Base-by-base conservation (phyloP, 2,797 vertebrate genomes). In the Pogoniulus pusillus region DNA sequence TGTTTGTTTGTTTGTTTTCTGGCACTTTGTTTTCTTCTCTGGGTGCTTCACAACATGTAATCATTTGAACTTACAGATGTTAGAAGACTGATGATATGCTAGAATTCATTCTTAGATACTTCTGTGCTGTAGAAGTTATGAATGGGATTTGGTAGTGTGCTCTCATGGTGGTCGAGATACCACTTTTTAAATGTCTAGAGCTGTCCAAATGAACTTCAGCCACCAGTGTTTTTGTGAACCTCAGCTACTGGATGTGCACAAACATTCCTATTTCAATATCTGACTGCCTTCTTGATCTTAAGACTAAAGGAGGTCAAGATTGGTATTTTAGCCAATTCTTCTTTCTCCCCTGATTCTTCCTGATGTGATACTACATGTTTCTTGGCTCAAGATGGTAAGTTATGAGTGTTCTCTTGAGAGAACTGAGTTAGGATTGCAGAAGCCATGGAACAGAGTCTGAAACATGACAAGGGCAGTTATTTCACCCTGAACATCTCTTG, bases 301-400 rank as follows among this genome's bases (percentile, higher is more conserved):
- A 85, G 88, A 87, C 30, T 39, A 82, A 80, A 93, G 62, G 65
- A 83, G 82, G 49, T 70, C 77, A 49, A 57, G 32, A 88, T 66
- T 78, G 66, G 39, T 91, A 27, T 93, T 93, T 76, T 78, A 62
- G 24, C 51, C 70, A 75, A 11, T 80, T 83, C 55, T 88, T 74
- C 39, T n/a, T 75, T 72, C 34, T 60, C 68, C 35, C 30, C 19
- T 55, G 3, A 14, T 71, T 32, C 41, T 69, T 64, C 32, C 39
- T 74, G 12, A 17, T 5, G 3, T 73, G 86, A 54, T 70, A 49
- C 60, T 13, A 26, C 53, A 35, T 53, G 51, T 72, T 90, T 85
- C 47, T 66, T 85, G 72, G 23, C 49, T 90, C 32, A 5, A 45
- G 35, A 9, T 59, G 51, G 37, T 53, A 64, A 39, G 43, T 63